A percentile compares a stretch with the other conserved stretches of the same genome.
These are phyloP conservation scores for Platycheirus rosarum DNA, from an alignment of 2,888 invertebrate species.

Conservation along the genomic window DNA sequence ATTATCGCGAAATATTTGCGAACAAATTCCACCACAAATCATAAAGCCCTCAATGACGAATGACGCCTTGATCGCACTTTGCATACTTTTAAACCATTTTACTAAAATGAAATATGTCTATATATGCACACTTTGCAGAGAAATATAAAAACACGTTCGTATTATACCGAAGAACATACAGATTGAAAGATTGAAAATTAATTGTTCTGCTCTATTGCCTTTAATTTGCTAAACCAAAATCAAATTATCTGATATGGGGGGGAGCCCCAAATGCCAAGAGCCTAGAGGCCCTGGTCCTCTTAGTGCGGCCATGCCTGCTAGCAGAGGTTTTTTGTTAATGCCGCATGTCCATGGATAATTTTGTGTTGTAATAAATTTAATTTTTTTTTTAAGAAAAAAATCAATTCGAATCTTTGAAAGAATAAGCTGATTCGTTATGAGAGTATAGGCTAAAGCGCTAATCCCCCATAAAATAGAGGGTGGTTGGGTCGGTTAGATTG, in stretches of 20 bases:
- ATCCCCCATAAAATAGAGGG: conserved; percentile 67
- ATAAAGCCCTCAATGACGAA: not conserved
- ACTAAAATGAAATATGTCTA: too few species aligned
- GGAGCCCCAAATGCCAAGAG: conserved; percentile 55
- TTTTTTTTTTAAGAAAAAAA: conserved; percentile 50
- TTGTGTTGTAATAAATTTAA: conserved; percentile 63
- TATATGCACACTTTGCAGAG: too few species aligned
- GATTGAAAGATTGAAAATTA: too few species aligned
- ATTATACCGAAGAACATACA: too few species aligned
- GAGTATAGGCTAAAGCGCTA: conserved; percentile 67
- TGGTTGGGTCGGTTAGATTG: conserved; percentile 17
- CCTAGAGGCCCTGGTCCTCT: too few species aligned
- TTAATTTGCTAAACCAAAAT: too few species aligned
- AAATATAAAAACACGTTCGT: too few species aligned
- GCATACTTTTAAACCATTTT: not conserved
- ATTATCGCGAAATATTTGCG: not conserved
- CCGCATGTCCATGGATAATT: conserved; percentile 63
- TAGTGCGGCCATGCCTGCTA: too few species aligned
- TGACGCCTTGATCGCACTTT: not conserved
- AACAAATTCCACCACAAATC: not conserved
- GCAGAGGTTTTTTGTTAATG: conserved; percentile 36
- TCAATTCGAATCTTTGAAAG: conserved; percentile 53
- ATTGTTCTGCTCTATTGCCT: too few species aligned
- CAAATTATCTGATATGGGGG: too few species aligned
- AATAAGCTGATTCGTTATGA: conserved; percentile 69